phyloP scores from a whole-genome alignment of 1,140 invertebrate species.

The Ceratoteleas bidentatus region DNA sequence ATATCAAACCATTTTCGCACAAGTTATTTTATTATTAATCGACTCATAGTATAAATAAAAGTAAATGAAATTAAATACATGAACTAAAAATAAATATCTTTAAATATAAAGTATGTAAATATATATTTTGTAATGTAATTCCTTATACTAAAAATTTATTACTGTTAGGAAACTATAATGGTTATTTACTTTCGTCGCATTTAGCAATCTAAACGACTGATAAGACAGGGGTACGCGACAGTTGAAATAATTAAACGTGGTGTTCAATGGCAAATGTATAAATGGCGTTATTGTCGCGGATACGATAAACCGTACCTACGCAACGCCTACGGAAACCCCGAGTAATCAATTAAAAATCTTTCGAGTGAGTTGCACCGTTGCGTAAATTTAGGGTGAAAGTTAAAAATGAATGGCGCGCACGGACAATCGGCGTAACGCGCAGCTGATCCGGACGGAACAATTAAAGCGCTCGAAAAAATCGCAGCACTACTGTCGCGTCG shows the following conservation, averaged over 20 bases:
- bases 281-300: conserved; percentile 42
- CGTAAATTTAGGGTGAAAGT: conserved; percentile 59
- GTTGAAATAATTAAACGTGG: conserved; percentile 6
- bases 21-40: too few species aligned
- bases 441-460: background rate
- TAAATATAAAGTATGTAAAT: too few species aligned
- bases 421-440: too few species aligned
- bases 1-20: too few species aligned
- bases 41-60: too few species aligned
- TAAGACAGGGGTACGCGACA: background rate
- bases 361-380: conserved; percentile 22
- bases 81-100: too few species aligned
- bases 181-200: background rate
- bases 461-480: background rate
- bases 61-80: too few species aligned
- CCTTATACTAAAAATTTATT: too few species aligned
- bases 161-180: too few species aligned
- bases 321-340: conserved; percentile 42
- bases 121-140: too few species aligned
- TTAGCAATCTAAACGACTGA: background rate
- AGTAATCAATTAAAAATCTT: conserved; percentile 58
- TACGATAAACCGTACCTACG: conserved; percentile 51
- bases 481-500: background rate
- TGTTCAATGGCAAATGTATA: conserved; percentile 29
- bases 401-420: conserved; percentile 17